Evolutionary conservation across 2,113 vertebrate genomes (phyloP), one percentile per base, ranked within the genome.

Genomic region (Bubo bubo): DNA sequence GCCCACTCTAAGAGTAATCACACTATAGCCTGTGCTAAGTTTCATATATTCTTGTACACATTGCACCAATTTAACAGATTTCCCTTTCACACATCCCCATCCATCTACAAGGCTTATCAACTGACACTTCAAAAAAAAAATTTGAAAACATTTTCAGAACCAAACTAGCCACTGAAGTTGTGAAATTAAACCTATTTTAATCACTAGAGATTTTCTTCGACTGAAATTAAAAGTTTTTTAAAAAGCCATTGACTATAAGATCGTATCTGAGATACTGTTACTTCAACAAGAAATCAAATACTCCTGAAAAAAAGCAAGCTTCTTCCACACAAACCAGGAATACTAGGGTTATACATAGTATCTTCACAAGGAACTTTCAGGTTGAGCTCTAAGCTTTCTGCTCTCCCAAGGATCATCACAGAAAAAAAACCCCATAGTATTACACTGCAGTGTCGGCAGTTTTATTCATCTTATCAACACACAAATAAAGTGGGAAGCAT

Each of bases 1-100:
- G 81, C 58, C 68, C 50, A 10, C 56, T 23, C 63, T 19, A 26
- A 24, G 41, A 50, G 77, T 3, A 37, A n/a, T 8, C 50, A 22
- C 41, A 3, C 32, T 6, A 18, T 35, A 52, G 53, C 41, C 49
- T 4, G 37, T 0, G 8, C 75, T 34, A 2, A 19, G 32, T 56
- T 26, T 52, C 47, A 60, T 16, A 4, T 1, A 10, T 41, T 34
- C 35, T 14, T 37, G 19, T 8, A 32, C 4, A 16, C 27, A 18
- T 14, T 18, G 56, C 82, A 50, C 47, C 74, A 80, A 8, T 15
- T 16, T 43, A 32, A 49, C 35, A 58, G 23, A n/a, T 41, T 45
- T 39, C 50, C 59, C 34, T 49, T 27, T 58, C 4, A 37, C 22
- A 62, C 0, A 0, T 26, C 47, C 23, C 27, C 47, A 47, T 1